Base-by-base conservation (phyloP, 1,140 invertebrate genomes). In the Atta texana region DNA sequence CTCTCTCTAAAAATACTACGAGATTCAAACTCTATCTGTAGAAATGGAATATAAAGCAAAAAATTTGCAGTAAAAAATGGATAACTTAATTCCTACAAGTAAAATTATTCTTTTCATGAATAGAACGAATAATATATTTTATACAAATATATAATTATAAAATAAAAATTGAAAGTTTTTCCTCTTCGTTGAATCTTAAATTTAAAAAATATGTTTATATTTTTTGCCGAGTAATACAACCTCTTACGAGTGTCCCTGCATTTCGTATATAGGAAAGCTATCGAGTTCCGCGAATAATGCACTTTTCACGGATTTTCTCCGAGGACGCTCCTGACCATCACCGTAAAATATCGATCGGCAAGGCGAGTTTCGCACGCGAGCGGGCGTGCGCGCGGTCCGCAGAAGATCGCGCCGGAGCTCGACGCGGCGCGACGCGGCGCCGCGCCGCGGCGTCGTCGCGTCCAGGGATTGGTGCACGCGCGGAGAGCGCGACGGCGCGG, bases 271-370 rank as follows among this genome's bases (percentile, higher is more conserved):
- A 31, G 14, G 1, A 24, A 39, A 16, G 31, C 4, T 12, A 1
- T 0, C 44, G 39, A 55, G 21, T 81, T 71, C 64, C n/a, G 31
- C 39, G 76, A 51, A 66, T 34, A 18, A 18, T 21, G 44, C 44
- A 14, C 14, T 81, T 81, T 74, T 61, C 55, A 12, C 21, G 31
- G n/a, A 84, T 63, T 44, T 51, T 49, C 69, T 44, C 24, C 12
- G 69, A 34, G n/a, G 80, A 63, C 80, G 68, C 31, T 84, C 80
- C 80, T 75, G 80, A 28, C 49, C 74, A 8, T 44, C 28, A 28
- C n/a, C 39, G 57, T 68, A 16, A 78, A 85, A 81, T 90, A 90
- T 90, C 88, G 86, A 77, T 34, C 86, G 71, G 77, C 66, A 57
- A 18, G 3, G 63, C 53, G 34, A 57, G 68, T 71, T 10, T 57